Evolutionary conservation across 1,140 invertebrate species (phyloP), one percentile per base, ranked within the genome.

Genomic region (Brachionus paranguensis): DNA sequence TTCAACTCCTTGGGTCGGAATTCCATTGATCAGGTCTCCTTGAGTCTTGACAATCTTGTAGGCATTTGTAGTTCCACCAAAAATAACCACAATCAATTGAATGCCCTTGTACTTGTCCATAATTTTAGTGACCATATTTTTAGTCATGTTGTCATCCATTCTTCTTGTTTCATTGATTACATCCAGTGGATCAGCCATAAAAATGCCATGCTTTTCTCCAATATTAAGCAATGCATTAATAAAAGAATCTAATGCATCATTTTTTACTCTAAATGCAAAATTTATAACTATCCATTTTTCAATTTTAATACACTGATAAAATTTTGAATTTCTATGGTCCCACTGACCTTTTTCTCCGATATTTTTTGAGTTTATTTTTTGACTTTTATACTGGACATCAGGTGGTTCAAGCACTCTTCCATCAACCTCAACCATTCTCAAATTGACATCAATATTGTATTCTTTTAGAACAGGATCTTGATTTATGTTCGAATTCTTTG

Each of bases 251-350:
- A 64, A 12, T 3, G 53, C 64, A 45, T 81, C 78, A 20, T 60
- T 41, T 24, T 55, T 24, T 1, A 81, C 78, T 64, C 53, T 60
- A 37, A 97, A 97, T 1, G 98, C 97, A 90, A 99, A 99, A 89
- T 97, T 99, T 47, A 97, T 97, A 86, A 99, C 99, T 0, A 97
- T 97, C 98, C 98, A 99, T 11, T 98, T 96, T 84, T 96, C 91
- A 85, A 99, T 98, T 90, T 99, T 97, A 3, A 99, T 96, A 45
- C 97, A 97, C 68, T 96, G 98, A 89, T 98, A 99, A 90, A 99
- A 99, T 90, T 99, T 97, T 88, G 99, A 99, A 11, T 97, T 97
- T 79, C 97, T 92, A 97, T 99, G 99, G 89, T 99, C 97, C 98
- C 98, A 99, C 5, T 99, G 97, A 70, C 97, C 98, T 90, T 97